These are phyloP conservation scores for Urosaurus nigricauda DNA, from an alignment of 2,797 vertebrate species.

Conservation along the genomic window DNA sequence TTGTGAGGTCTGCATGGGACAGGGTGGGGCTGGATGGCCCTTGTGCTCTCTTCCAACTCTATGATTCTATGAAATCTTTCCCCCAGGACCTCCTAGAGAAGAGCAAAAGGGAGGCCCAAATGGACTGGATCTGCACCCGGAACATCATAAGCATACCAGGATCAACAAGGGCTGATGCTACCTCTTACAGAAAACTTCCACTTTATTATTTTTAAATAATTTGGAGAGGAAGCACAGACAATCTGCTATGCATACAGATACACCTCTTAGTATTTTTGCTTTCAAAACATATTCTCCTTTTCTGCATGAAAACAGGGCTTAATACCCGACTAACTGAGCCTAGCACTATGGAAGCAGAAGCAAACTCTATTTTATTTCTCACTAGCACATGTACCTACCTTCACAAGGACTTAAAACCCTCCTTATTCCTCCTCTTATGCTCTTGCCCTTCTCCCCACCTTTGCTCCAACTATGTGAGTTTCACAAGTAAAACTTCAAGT, in stretches of 20 bases:
- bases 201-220: background rate
- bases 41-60: too few relatives aligned
- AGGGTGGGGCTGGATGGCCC: too few relatives aligned
- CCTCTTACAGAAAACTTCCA: too few relatives aligned
- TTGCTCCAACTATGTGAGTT: background rate
- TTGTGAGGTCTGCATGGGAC: too few relatives aligned
- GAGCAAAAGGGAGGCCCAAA: background rate
- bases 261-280: background rate
- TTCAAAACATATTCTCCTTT: background rate
- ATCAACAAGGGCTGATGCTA: too few relatives aligned
- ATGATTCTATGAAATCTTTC: too few relatives aligned
- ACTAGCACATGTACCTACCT: background rate
- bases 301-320: background rate
- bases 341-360: background rate
- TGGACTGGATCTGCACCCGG: background rate
- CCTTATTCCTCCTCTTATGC: background rate
- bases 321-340: background rate
- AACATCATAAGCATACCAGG: background rate
- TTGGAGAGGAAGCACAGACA: background rate
- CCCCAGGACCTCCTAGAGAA: background rate
- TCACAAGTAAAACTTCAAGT: background rate
- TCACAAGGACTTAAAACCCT: background rate
- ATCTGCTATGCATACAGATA: background rate
- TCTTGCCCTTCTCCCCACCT: too few relatives aligned
- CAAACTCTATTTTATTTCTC: background rate